A percentile compares a stretch with the other conserved stretches of the same genome.
Conservation (phyloP, 2,888 invertebrate genomes). For the Lordiphosa andalusiaca region DNA sequence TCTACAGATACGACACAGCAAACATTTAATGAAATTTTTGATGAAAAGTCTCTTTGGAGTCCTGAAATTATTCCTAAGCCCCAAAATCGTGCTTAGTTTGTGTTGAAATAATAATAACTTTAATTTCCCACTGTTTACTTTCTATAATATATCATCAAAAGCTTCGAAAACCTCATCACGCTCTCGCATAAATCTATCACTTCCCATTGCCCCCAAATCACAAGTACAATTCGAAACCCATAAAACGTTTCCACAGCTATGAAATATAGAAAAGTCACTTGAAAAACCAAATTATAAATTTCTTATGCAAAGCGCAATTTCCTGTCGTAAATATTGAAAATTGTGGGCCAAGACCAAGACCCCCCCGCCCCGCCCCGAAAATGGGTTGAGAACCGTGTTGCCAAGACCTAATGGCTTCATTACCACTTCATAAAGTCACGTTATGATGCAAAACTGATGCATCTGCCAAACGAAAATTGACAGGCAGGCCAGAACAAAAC, state of each 20-base stretch:
- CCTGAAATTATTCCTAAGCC: too few species aligned
- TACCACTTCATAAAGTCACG: slow-evolving; percentile 78
- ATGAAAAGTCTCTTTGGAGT: too few species aligned
- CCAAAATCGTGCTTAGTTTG: too few species aligned
- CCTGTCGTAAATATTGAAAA: slow-evolving; percentile 77
- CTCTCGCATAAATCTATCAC: slow-evolving; percentile 66
- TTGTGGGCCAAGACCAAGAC: slow-evolving; percentile 66
- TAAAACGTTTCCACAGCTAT: slow-evolving; percentile 30
- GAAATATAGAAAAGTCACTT: slow-evolving; percentile 34
- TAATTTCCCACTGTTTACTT: slow-evolving; percentile 5
- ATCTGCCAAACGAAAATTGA: slow-evolving; percentile 16
- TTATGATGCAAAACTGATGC: slow-evolving; percentile 64
- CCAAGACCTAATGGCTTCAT: slow-evolving; percentile 72
- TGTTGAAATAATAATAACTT: too few species aligned
- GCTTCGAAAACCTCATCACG: slow-evolving; percentile 41
- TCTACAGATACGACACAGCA: too few species aligned
- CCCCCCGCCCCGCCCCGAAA: too few species aligned
- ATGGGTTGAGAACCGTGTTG: slow-evolving; percentile 17
- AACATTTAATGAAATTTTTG: too few species aligned
- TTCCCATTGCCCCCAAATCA: slow-evolving; percentile 32
- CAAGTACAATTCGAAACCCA: slow-evolving; percentile 49
- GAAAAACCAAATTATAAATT: slow-evolving; percentile 41
- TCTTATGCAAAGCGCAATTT: slow-evolving; percentile 71
- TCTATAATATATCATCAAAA: slow-evolving; percentile 6
- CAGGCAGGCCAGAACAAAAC: slow-evolving; percentile 30